phyloP scores from a whole-genome alignment of 2,888 invertebrate genomes.

The Mesoligia furuncula region DNA sequence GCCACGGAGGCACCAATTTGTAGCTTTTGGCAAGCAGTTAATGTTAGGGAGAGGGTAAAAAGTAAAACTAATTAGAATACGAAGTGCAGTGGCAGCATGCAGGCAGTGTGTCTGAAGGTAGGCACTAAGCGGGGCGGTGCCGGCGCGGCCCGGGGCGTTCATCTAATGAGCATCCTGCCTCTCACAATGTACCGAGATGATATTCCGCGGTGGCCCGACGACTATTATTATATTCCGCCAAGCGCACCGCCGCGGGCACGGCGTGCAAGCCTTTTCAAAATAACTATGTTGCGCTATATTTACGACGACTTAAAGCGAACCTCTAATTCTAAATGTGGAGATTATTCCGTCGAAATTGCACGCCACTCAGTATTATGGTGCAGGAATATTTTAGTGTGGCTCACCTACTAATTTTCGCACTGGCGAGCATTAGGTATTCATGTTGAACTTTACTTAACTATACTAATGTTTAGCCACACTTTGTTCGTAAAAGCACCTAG shows the following conservation, averaged over 20 bases:
- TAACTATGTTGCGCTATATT: slow-evolving; percentile 81
- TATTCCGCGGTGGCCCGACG: slow-evolving; percentile 85
- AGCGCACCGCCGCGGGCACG: slow-evolving; percentile 78
- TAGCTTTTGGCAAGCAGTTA: slow-evolving; percentile 63
- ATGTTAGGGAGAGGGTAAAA: slow-evolving; percentile 60
- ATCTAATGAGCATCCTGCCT: slow-evolving; percentile 90
- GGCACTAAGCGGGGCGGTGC: slow-evolving; percentile 68
- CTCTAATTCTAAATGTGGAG: slow-evolving; percentile 78
- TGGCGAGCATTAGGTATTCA: slow-evolving; percentile 22
- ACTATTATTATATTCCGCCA: slow-evolving; percentile 88
- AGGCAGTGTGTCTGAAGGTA: slow-evolving; percentile 72
- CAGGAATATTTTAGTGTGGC: slow-evolving; percentile 39
- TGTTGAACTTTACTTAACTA: slow-evolving; percentile 6
- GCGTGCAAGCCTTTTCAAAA: slow-evolving; percentile 85
- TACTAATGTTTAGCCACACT: background rate
- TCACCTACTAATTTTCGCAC: slow-evolving; percentile 42
- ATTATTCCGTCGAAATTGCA: slow-evolving; percentile 63
- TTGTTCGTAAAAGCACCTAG: background rate
- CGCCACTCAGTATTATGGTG: slow-evolving; percentile 41
- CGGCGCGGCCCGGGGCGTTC: slow-evolving; percentile 82
- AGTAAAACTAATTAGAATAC: slow-evolving; percentile 78
- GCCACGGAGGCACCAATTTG: slow-evolving; percentile 48
- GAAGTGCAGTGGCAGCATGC: slow-evolving; percentile 69
- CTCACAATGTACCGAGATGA: slow-evolving; percentile 89
- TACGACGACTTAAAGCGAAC: slow-evolving; percentile 75